These are phyloP conservation scores for Labroides dimidiatus DNA, from an alignment of 2,797 vertebrate genomes.

Conservation along the genomic window DNA sequence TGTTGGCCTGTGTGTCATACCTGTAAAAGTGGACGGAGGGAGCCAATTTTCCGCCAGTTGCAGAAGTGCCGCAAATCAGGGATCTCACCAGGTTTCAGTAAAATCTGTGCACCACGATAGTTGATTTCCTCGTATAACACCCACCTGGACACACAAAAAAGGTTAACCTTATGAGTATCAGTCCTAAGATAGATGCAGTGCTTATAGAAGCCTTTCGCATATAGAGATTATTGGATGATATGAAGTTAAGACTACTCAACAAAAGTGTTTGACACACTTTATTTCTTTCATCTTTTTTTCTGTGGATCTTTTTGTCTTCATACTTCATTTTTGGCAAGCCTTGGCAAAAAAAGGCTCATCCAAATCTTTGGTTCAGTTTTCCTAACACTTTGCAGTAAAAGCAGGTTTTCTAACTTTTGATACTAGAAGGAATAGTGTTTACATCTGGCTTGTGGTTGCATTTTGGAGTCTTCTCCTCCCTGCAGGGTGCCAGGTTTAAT, in stretches of 20 bases:
- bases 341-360: too few species aligned
- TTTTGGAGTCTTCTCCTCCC: background rate
- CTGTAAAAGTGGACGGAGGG: constrained; percentile 91
- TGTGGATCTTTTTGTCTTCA: too few species aligned
- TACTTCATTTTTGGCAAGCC: too few species aligned
- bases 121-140: constrained; percentile 90
- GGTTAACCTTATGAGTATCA: background rate
- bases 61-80: constrained; percentile 86
- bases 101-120: constrained; percentile 90
- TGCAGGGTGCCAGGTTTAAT: background rate
- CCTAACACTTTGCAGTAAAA: background rate
- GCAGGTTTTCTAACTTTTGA: background rate
- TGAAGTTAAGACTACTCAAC: too few species aligned
- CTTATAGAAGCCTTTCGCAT: too few species aligned
- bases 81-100: constrained; percentile 87
- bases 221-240: too few species aligned
- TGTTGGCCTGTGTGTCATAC: constrained; percentile 65
- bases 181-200: too few species aligned
- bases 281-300: too few species aligned
- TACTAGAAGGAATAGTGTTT: background rate
- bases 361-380: background rate
- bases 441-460: background rate
- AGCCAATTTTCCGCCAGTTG: constrained; percentile 89
- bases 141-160: constrained; percentile 83
- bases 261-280: too few species aligned